phyloP scores from a whole-genome alignment of 2,797 vertebrate species.

The Ptychadena robeensis region DNA sequence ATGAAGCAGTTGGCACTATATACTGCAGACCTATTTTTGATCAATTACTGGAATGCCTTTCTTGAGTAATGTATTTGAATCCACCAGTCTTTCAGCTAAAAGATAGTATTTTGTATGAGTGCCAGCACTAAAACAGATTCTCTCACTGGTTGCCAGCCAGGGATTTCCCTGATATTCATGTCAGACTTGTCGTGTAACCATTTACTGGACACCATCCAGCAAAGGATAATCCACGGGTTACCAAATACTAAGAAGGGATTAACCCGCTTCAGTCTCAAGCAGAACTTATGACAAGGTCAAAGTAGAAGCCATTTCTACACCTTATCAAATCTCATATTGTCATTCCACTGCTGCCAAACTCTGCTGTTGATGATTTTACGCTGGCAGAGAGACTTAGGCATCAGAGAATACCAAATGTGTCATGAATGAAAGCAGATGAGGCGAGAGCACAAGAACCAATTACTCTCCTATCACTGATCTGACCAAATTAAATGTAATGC shows the following conservation, averaged over 20 bases:
- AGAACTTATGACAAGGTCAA: conserved; percentile 55
- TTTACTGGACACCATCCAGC: conserved; percentile 46
- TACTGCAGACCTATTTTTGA: neutral
- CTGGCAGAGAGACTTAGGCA: conserved; percentile 41
- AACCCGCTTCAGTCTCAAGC: conserved; percentile 45
- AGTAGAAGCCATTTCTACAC: conserved; percentile 40
- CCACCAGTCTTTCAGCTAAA: conserved; percentile 25
- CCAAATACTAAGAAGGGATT: conserved; percentile 58
- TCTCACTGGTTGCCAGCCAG: conserved; percentile 32
- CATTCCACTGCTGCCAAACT: conserved; percentile 44
- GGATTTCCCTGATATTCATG: conserved; percentile 58
- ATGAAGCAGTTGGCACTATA: conserved; percentile 1
- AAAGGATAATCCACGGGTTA: conserved; percentile 46
- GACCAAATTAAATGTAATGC: neutral
- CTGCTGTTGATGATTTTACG: conserved; percentile 28
- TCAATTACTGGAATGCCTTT: neutral
- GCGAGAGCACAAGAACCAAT: conserved; percentile 1
- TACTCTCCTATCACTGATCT: neutral
- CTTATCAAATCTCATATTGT: conserved; percentile 57
- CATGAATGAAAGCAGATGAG: neutral
- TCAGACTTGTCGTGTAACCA: conserved; percentile 40
- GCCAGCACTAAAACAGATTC: conserved; percentile 39
- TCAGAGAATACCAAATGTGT: conserved; percentile 10
- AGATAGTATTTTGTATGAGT: neutral
- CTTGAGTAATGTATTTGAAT: neutral